Evolutionary conservation across 2,888 invertebrate species (phyloP), one percentile per base, ranked within the genome.

Genomic region (Keiferia lycopersicella): DNA sequence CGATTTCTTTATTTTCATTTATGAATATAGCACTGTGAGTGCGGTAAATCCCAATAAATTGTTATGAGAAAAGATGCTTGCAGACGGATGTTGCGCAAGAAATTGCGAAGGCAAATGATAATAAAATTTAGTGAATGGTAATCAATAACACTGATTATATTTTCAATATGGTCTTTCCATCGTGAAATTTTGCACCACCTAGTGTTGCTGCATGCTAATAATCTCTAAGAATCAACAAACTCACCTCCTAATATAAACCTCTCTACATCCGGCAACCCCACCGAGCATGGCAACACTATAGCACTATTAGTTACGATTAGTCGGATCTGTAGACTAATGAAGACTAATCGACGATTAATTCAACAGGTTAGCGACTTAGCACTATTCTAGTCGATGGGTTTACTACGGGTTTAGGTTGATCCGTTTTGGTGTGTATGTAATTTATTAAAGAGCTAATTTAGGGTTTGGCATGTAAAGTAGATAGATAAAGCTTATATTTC

Each of bases 291-390:
- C 78, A 77, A 67, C 71, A 82, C 85, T 84, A 89, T 88, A 77
- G 66, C 71, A 82, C 85, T 84, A 89, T 89, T 87, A 86, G 87
- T 88, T 82, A 85, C 86, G 83, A 86, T 89, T 89, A 89, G 81
- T 75, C 73, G 69, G 78, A 78, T 82, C 82, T 76, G 72, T 73
- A 74, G 63, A 58, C 65, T 84, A 88, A 88, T 87, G 80, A 82
- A 86, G 88, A 88, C 79, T 86, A 88, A 88, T 88, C 82, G 88
- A 79, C 78, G 75, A 84, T 88, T 88, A 86, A 88, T 82, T 84
- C 88, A 87, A 87, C 88, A 88, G 88, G 88, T 88, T 87, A 83
- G 75, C 79, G 68, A 71, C 69, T 68, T 61, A 69, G 71, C 71
- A 71, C 69, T 63, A 38, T 56, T 22, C 61, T 61, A 64, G 45